Evolutionary conservation across 2,797 vertebrate species (phyloP).

Genomic region (Phrynocephalus forsythii): DNA sequence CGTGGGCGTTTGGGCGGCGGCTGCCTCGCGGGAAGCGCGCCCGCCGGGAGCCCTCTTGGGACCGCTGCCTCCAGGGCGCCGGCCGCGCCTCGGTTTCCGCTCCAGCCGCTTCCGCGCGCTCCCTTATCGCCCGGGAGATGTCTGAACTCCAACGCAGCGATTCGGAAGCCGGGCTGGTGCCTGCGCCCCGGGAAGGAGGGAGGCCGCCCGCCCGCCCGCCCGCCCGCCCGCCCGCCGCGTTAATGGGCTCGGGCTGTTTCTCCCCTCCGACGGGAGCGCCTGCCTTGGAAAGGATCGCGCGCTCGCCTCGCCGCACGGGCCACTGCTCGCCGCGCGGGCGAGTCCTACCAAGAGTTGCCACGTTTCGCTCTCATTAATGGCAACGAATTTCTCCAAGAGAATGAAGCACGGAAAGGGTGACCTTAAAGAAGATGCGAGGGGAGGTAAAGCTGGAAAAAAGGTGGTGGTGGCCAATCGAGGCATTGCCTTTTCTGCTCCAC

Average conservation of each 20-base stretch:
- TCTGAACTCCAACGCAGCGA: slow-evolving; percentile 16
- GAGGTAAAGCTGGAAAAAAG: neutral
- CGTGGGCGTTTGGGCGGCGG: too few species aligned
- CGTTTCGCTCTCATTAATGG: neutral
- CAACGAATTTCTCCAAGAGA: neutral
- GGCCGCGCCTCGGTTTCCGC: neutral
- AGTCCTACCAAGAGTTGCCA: neutral
- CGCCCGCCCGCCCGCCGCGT: too few species aligned
- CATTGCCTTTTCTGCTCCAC: too few species aligned
- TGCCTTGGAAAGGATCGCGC: too few species aligned
- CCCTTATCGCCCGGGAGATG: neutral
- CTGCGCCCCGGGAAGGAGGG: neutral
- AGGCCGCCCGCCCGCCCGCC: neutral
- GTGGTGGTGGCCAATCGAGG: too few species aligned
- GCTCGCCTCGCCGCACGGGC: too few species aligned
- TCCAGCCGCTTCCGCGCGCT: neutral
- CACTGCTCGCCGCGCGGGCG: neutral
- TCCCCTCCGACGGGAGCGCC: neutral
- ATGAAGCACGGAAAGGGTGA: neutral
- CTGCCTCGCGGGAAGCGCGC: too few species aligned
- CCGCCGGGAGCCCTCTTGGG: too few species aligned
- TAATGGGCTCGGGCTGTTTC: slow-evolving; percentile 1
- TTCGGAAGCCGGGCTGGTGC: too few species aligned
- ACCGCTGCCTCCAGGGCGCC: too few species aligned
- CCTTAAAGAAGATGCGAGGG: neutral